These are phyloP conservation scores for Notospermus geniculatus DNA, from an alignment of 1,140 invertebrate species.

Conservation along the genomic window DNA sequence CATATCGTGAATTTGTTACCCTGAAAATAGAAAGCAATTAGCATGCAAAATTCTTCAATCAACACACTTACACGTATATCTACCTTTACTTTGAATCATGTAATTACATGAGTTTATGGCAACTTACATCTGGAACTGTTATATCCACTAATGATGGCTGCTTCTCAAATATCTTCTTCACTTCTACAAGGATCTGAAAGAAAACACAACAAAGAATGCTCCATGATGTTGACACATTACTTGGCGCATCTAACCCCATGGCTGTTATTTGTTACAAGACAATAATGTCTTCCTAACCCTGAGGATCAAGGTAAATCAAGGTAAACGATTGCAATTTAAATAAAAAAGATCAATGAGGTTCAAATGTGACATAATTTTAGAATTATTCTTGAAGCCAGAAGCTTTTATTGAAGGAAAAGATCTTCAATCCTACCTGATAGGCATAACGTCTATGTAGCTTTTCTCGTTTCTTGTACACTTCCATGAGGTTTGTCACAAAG, in stretches of 20 bases:
- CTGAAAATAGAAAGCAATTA: conserved; percentile 33
- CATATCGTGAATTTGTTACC: conserved; percentile 96
- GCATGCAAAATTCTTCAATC: background rate
- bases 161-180: conserved; percentile 79
- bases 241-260: too few species aligned
- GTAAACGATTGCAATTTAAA: too few species aligned
- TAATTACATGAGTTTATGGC: conserved; percentile 5
- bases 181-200: conserved; percentile 84
- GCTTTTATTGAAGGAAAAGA: background rate
- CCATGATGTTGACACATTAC: too few species aligned
- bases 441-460: conserved; percentile 96
- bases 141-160: conserved; percentile 90
- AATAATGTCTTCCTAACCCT: too few species aligned
- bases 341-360: too few species aligned
- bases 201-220: conserved; percentile 11
- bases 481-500: conserved; percentile 77
- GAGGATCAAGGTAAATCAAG: too few species aligned
- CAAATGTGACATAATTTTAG: too few species aligned
- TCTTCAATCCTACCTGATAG: conserved; percentile 75
- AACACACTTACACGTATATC: background rate
- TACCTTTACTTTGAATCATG: conserved; percentile 12
- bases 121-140: conserved; percentile 68
- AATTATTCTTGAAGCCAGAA: background rate
- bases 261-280: too few species aligned
- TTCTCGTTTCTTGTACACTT: conserved; percentile 87